phyloP scores from a whole-genome alignment of 1,140 invertebrate genomes.

The Araneus ventricosus region DNA sequence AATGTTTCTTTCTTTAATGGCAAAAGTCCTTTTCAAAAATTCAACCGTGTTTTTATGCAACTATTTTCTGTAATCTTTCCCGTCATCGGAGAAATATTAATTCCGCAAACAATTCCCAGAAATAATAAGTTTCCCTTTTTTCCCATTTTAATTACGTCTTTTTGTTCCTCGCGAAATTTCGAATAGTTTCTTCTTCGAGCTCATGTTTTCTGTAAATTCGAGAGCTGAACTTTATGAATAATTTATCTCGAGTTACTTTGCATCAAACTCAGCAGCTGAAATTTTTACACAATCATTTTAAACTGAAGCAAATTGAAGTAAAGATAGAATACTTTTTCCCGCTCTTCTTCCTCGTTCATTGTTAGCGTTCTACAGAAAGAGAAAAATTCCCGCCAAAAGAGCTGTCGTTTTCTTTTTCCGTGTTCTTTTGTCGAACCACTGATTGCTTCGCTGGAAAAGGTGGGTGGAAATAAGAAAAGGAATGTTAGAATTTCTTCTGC shows the following conservation, averaged over 20 bases:
- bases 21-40: too few relatives aligned
- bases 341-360: not conserved
- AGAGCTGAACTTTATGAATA: conserved; percentile 23
- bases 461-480: not conserved
- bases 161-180: too few relatives aligned
- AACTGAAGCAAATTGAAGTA: conserved; percentile 21
- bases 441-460: not conserved
- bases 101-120: too few relatives aligned
- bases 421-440: conserved; percentile 21
- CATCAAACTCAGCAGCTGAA: not conserved
- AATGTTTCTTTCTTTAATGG: too few relatives aligned
- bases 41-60: too few relatives aligned
- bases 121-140: too few relatives aligned
- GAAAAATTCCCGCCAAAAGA: conserved; percentile 17
- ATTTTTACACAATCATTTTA: conserved; percentile 34
- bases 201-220: not conserved
- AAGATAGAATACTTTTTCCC: not conserved
- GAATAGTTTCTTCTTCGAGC: not conserved
- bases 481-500: conserved; percentile 12
- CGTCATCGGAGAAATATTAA: too few relatives aligned
- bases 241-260: conserved; percentile 30
- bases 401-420: not conserved
- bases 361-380: not conserved
- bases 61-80: too few relatives aligned
- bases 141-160: too few relatives aligned